phyloP scores from a whole-genome alignment of 92 coral and sea anemone species.

The Palythoa heliodiscus region DNA sequence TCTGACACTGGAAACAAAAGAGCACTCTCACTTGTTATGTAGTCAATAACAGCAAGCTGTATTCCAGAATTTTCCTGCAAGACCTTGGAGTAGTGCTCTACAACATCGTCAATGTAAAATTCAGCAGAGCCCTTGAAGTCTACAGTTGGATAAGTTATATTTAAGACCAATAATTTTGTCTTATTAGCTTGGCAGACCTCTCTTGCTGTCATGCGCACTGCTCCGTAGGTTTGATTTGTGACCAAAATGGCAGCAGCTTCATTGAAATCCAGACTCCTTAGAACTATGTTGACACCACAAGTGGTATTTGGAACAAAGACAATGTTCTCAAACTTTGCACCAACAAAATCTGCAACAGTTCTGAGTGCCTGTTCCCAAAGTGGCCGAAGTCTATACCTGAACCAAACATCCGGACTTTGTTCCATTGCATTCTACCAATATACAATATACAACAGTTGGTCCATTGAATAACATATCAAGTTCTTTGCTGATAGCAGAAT shows the following conservation, averaged over 20 bases:
- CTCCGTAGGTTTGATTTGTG: slow-evolving; percentile 81
- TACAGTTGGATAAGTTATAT: slow-evolving; percentile 75
- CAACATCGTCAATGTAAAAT: slow-evolving; percentile 74
- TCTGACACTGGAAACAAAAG: slow-evolving; percentile 67
- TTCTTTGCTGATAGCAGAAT: no score
- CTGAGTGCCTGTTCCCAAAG: slow-evolving; percentile 31
- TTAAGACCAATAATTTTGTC: slow-evolving; percentile 73
- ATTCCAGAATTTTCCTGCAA: slow-evolving; percentile 68
- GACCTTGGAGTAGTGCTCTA: slow-evolving; percentile 76
- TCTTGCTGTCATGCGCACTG: slow-evolving; percentile 71
- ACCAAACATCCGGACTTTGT: slow-evolving; percentile 49
- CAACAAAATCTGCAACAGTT: slow-evolving; percentile 73
- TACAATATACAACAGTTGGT: no score
- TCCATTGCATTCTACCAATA: slow-evolving; percentile 43
- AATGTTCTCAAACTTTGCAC: slow-evolving; percentile 61
- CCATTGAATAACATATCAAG: neutral
- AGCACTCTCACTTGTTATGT: slow-evolving; percentile 79
- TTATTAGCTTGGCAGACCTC: slow-evolving; percentile 70
- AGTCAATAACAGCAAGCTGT: slow-evolving; percentile 73
- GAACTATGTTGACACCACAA: slow-evolving; percentile 63
- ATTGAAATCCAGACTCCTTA: slow-evolving; percentile 55
- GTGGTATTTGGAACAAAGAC: slow-evolving; percentile 81
- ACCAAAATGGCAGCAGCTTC: slow-evolving; percentile 75
- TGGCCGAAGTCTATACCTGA: slow-evolving; percentile 22
- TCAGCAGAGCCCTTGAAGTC: slow-evolving; percentile 71